A percentile compares a stretch with the other conserved stretches of the same genome.
Conservation (phyloP, 1,140 invertebrate genomes). For the Leptinotarsa defecta region DNA sequence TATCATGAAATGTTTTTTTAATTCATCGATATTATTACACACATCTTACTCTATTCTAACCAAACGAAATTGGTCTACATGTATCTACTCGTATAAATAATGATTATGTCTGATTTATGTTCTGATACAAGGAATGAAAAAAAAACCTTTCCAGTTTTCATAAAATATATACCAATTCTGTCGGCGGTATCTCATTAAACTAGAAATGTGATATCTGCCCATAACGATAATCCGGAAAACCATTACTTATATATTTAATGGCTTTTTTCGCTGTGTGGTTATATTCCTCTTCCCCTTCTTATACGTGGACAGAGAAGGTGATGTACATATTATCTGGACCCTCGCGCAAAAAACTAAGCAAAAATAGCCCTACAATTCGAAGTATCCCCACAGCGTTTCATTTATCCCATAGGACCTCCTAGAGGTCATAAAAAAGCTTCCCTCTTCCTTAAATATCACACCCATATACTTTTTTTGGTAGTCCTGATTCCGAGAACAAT, state of each 20-base stretch:
- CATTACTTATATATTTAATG: conserved; percentile 36
- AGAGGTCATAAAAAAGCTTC: conserved; percentile 43
- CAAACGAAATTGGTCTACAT: no score
- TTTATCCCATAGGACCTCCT: conserved; percentile 45
- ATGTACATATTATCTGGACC: conserved; percentile 46
- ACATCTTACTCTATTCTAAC: no score
- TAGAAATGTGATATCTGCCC: conserved; percentile 24
- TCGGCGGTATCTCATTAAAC: conserved; percentile 31
- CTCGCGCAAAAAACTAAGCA: conserved; percentile 47
- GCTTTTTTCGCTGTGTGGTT: conserved; percentile 31
- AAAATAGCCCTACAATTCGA: conserved; percentile 47
- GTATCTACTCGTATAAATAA: not conserved
- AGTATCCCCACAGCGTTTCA: conserved; percentile 46
- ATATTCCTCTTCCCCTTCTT: conserved; percentile 39
- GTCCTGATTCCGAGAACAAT: conserved; percentile 25
- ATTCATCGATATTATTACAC: no score
- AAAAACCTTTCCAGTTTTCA: conserved; percentile 22
- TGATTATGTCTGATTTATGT: conserved; percentile 18
- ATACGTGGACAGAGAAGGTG: conserved; percentile 42
- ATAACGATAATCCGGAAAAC: conserved; percentile 33
- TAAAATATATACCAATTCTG: conserved; percentile 21
- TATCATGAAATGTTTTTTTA: no score
- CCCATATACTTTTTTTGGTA: conserved; percentile 39
- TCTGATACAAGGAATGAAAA: conserved; percentile 16
- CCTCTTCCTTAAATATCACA: conserved; percentile 44